Conservation (phyloP, 2,888 invertebrate genomes). For the Coelinius sp. region DNA sequence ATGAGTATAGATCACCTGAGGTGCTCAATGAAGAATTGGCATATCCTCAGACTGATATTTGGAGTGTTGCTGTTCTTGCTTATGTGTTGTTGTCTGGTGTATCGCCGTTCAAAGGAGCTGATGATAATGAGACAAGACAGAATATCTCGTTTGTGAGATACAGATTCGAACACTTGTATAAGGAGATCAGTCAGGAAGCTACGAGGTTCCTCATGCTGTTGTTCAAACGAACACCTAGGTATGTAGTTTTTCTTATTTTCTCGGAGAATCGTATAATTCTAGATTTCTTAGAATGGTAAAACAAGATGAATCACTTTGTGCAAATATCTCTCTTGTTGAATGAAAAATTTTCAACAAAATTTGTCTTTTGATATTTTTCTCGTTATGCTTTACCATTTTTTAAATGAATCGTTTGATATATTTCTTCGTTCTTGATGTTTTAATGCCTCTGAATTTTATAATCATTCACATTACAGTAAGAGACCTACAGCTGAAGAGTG, state of each 20-base stretch:
- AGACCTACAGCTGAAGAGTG: conserved; percentile 95
- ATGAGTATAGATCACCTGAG: conserved; percentile 91
- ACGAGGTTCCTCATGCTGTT: conserved; percentile 95
- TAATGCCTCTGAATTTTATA: no score
- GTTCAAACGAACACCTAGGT: conserved; percentile 94
- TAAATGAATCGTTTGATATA: no score
- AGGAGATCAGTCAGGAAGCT: conserved; percentile 94
- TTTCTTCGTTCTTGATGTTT: no score
- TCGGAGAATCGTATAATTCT: not conserved
- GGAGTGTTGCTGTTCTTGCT: conserved; percentile 93
- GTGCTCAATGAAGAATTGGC: conserved; percentile 89
- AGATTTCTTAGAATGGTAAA: no score
- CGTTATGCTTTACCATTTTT: no score
- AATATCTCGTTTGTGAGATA: conserved; percentile 94
- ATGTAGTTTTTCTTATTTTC: conserved; percentile 55
- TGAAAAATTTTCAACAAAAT: not conserved
- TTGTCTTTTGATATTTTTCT: no score
- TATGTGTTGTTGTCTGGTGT: conserved; percentile 94
- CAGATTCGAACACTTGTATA: conserved; percentile 93
- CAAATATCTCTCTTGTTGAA: no score
- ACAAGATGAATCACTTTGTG: no score
- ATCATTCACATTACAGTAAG: conserved; percentile 79
- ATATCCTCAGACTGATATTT: conserved; percentile 93
- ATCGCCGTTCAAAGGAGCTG: conserved; percentile 89
- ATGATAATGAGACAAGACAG: conserved; percentile 88